Evolutionary conservation across 2,797 vertebrate species (phyloP).

Genomic region (Chaetodon trifasciatus): DNA sequence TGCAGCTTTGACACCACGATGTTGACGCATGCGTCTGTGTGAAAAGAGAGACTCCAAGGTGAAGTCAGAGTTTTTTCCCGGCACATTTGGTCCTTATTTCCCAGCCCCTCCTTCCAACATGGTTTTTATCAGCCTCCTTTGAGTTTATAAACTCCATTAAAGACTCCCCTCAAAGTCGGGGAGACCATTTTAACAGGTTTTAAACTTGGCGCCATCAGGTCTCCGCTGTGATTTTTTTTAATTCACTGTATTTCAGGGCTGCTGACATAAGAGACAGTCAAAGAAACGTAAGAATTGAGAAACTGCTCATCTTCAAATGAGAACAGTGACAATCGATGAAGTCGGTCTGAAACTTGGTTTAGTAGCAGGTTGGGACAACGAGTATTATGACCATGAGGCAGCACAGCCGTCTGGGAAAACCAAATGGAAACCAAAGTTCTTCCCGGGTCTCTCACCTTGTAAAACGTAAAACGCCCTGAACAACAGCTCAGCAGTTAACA

Average conservation of each 20-base stretch:
- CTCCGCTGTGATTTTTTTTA: slow-evolving; percentile 6
- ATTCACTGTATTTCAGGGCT: not conserved
- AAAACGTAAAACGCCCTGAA: slow-evolving; percentile 55
- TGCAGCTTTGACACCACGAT: slow-evolving; percentile 30
- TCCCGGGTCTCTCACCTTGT: slow-evolving; percentile 49
- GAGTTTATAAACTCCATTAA: slow-evolving; percentile 78
- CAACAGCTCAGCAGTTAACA: slow-evolving; percentile 46
- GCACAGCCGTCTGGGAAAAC: slow-evolving; percentile 43
- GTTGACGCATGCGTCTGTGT: slow-evolving; percentile 14
- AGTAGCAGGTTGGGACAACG: no score
- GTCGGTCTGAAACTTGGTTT: not conserved
- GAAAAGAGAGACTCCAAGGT: slow-evolving; percentile 46
- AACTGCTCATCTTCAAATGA: not conserved
- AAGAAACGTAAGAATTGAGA: not conserved
- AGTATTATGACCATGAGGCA: slow-evolving; percentile 11
- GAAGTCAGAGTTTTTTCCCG: slow-evolving; percentile 30
- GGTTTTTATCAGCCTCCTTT: slow-evolving; percentile 76
- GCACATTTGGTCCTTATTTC: slow-evolving; percentile 80
- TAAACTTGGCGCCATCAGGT: slow-evolving; percentile 42
- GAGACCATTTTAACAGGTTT: slow-evolving; percentile 48
- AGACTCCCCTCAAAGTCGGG: slow-evolving; percentile 55
- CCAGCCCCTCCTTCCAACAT: slow-evolving; percentile 23
- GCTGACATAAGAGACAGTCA: not conserved
- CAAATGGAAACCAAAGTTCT: slow-evolving; percentile 41
- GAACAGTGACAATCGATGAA: not conserved